A percentile compares a stretch with the other conserved stretches of the same genome.
These are phyloP conservation scores for Siphonodentalium dalli DNA, from an alignment of 2,888 invertebrate species.

Conservation along the genomic window DNA sequence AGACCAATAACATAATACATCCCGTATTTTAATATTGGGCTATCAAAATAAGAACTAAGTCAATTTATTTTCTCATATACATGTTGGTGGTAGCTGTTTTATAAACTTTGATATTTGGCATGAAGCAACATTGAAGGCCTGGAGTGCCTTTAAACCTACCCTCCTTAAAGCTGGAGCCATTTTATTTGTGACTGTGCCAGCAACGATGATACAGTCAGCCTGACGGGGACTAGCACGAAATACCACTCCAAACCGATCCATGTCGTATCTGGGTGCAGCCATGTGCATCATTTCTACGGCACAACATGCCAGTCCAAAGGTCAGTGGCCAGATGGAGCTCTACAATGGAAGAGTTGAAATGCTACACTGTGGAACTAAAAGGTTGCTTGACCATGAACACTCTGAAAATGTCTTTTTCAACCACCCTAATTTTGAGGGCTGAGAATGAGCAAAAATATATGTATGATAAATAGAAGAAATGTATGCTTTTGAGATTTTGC, in stretches of 20 bases:
- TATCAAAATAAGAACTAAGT: neutral
- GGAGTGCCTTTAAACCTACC: constrained; percentile 65
- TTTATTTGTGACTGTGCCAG: constrained; percentile 98
- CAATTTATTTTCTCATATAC: neutral
- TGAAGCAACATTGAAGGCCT: neutral
- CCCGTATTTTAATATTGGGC: no score
- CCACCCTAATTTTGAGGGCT: no score
- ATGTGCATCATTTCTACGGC: constrained; percentile 99
- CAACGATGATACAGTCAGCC: constrained; percentile 97
- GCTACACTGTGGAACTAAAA: no score
- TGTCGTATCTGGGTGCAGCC: constrained; percentile 97
- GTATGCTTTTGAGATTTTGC: no score
- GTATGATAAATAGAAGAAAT: no score
- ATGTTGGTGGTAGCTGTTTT: neutral
- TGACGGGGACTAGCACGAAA: constrained; percentile 97
- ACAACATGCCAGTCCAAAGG: constrained; percentile 98
- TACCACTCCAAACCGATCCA: constrained; percentile 98
- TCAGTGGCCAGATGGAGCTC: constrained; percentile 97
- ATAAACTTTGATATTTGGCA: neutral
- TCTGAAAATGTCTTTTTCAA: no score
- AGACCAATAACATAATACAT: no score
- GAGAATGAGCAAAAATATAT: no score
- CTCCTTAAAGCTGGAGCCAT: constrained; percentile 98
- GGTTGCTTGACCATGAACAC: no score
- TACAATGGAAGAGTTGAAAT: no score